Conservation (phyloP, 2,888 invertebrate species). For the Idaea aversata region DNA sequence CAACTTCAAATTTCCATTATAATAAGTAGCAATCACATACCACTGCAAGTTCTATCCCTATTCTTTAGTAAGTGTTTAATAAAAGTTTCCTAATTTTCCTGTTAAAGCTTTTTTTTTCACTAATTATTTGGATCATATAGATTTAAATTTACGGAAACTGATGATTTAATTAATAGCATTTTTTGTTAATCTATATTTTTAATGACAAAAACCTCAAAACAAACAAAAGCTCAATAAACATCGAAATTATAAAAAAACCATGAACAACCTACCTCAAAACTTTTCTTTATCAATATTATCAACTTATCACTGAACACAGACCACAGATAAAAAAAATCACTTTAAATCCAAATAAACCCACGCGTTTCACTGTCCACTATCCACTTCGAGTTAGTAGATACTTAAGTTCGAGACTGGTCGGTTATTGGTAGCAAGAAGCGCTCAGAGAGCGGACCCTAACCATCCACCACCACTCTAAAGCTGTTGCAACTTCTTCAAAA, state of each 20-base stretch:
- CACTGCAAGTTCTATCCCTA: too few relatives aligned
- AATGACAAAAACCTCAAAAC: background rate
- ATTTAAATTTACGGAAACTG: too few relatives aligned
- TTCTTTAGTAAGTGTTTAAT: too few relatives aligned
- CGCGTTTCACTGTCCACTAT: background rate
- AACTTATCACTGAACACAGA: background rate
- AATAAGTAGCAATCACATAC: too few relatives aligned
- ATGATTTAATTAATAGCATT: too few relatives aligned
- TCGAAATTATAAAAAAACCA: background rate
- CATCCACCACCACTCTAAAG: background rate
- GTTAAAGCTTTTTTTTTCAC: too few relatives aligned
- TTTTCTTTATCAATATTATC: background rate
- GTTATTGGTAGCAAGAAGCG: background rate
- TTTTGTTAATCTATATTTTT: too few relatives aligned
- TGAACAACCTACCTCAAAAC: background rate
- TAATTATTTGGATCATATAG: too few relatives aligned
- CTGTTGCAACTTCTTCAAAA: background rate
- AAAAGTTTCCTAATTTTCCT: too few relatives aligned
- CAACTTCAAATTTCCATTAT: too few relatives aligned
- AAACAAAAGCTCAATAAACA: background rate
- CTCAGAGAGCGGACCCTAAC: background rate
- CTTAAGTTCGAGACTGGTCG: background rate
- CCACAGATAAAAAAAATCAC: background rate
- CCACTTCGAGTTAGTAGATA: background rate
- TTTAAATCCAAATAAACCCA: background rate